phyloP scores from a whole-genome alignment of 2,888 invertebrate species.

The Philonicus albiceps region DNA sequence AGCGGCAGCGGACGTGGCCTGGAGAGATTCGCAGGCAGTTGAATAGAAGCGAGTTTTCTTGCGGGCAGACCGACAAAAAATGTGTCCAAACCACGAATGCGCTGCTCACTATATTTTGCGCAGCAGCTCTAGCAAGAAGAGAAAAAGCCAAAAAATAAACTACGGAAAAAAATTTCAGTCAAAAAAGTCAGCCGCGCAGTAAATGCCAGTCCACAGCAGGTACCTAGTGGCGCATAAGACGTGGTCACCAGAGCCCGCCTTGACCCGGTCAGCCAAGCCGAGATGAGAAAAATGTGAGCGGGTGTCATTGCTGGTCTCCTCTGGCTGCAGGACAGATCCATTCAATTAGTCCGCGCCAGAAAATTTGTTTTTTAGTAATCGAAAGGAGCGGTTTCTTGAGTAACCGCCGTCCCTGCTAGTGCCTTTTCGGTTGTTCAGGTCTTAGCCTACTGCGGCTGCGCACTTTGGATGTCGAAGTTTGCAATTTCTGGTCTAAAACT shows the following conservation, averaged over 20 bases:
- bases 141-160: neutral
- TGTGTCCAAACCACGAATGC: neutral
- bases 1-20: neutral
- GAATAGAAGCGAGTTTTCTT: neutral
- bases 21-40: neutral
- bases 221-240: neutral
- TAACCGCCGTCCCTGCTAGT: neutral
- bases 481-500: neutral
- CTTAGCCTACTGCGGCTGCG: neutral
- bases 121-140: neutral
- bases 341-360: neutral
- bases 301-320: neutral
- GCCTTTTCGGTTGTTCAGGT: neutral
- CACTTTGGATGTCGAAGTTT: conserved; percentile 7
- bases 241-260: neutral
- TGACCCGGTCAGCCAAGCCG: neutral
- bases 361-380: neutral
- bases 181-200: neutral
- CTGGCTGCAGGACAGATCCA: neutral
- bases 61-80: neutral
- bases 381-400: conserved; percentile 32
- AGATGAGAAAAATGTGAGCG: neutral
- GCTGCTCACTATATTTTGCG: neutral
- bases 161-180: too few species aligned
- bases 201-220: neutral